Evolutionary conservation across 2,888 invertebrate genomes (phyloP), one percentile per base, ranked within the genome.

Genomic region (Drosophila prostipennis): DNA sequence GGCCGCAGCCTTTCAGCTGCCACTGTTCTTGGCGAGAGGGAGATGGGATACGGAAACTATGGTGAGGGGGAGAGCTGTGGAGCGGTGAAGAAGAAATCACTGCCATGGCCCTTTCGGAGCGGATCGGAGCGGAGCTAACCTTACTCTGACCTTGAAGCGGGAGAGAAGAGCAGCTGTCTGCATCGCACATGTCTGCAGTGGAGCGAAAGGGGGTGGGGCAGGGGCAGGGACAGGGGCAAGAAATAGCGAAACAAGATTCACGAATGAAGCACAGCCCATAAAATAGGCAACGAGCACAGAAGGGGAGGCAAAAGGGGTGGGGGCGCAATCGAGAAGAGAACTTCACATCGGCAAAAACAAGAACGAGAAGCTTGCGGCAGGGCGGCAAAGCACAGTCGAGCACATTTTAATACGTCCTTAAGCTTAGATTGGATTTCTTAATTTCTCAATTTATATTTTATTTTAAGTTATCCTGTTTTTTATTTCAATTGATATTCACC

Each of bases 111-210:
- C 54, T 65, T 71, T 71, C 37, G 37, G 40, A 40, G 39, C 56
- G 56, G 26, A 61, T n/a, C 23, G n/a, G 76, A 65, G 64, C 89
- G 72, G 79, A 87, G 85, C 89, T 83, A 83, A 83, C 82, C 82
- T 83, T 83, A 83, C 60, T 78, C 85, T 83, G 82, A 83, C 82
- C 89, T 89, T 83, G 89, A 87, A 78, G 71, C 37, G 37, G 57
- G 39, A 57, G 19, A 37, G 4, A 59, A 37, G 55, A 74, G 70
- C 69, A 71, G 72, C 72, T 85, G 76, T 55, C 69, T 67, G 55
- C 61, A 69, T 72, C 46, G 46, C 72, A 70, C 52, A 58, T 52
- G 73, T 37, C 51, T 49, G 72, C 55, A 64, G 77, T 68, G 43
- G 52, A 77, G 52, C 49, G 13, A 16, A 11, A 10, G 56, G 46